Evolutionary conservation across 2,113 vertebrate species (phyloP), one percentile per base, ranked within the genome.

Genomic region (Talpa occidentalis): DNA sequence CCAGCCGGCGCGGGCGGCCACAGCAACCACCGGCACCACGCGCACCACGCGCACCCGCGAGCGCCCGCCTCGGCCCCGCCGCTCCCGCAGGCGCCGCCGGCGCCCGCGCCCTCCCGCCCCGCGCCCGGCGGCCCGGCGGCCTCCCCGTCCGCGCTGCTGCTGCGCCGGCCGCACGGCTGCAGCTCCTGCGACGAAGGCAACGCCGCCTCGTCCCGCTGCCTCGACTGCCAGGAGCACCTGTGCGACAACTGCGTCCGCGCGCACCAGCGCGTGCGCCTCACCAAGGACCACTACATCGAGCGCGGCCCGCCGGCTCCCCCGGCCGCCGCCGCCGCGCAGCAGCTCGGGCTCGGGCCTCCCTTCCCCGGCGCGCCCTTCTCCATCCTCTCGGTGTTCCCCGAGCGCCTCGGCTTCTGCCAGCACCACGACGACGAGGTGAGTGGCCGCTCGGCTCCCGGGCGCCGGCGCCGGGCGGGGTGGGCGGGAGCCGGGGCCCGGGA

Each of bases 201-300:
- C 97, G 98, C 98, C 1, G 99, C 99, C 74, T 99, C 99, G 52
- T 99, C 99, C 49, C 99, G 99, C 98, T 99, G 99, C 98, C 98
- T 99, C 62, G 99, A 99, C 98, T 99, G 99, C 97, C 99, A 99
- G 97, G 99, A 99, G 95, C 99, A 99, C 97, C 98, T 99, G 97
- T 99, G 99, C 90, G 99, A 99, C 97, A 99, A 99, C 98, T 99
- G 99, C 85, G 99, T 99, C 96, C 98, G 99, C 88, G 99, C 99
- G n/a, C 99, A 99, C 97, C 99, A 99, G 97, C 98, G 99, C 70
- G 99, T 99, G 91, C 98, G 99, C 81, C 98, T 99, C 95, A 99
- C 99, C 97, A 99, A 99, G 97, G 99, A 99, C 98, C 99, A 99
- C 98, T 99, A 99, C 98, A 99, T 99, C 24, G 99, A 99, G 95